Evolutionary conservation across 2,113 vertebrate species (phyloP).

Genomic region (Melanostigma gelatinosum): DNA sequence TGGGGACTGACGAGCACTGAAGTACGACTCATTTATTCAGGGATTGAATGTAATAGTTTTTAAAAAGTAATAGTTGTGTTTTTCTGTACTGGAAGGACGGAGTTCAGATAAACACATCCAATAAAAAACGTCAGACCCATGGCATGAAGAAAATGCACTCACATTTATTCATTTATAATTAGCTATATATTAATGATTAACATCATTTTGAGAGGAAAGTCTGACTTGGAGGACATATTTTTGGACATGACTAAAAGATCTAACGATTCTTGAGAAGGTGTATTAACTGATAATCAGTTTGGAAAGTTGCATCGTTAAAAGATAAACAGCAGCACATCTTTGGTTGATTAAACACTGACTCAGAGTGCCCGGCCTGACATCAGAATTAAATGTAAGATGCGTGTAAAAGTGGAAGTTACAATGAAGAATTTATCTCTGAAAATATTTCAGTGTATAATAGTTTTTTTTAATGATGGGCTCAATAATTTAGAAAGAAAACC

Average conservation of each 20-base stretch:
- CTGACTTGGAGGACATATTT: no score
- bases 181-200: no score
- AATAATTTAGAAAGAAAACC: neutral
- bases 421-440: neutral
- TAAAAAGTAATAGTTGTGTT: neutral
- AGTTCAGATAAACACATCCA: neutral
- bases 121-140: neutral
- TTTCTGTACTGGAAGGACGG: slow-evolving; percentile 1
- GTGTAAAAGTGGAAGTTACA: no score
- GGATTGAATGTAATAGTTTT: neutral
- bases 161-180: no score
- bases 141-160: no score
- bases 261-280: neutral
- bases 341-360: neutral
- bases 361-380: neutral
- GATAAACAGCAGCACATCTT: neutral
- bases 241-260: no score
- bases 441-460: neutral
- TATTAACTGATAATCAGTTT: slow-evolving; percentile 1
- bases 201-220: no score
- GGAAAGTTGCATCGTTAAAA: neutral
- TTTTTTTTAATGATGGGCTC: neutral
- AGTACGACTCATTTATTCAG: neutral
- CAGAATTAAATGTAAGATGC: neutral
- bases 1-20: neutral